A percentile compares a stretch with the other conserved stretches of the same genome.
These are phyloP conservation scores for Clunio marinus DNA, from an alignment of 2,888 invertebrate species.

Conservation along the genomic window DNA sequence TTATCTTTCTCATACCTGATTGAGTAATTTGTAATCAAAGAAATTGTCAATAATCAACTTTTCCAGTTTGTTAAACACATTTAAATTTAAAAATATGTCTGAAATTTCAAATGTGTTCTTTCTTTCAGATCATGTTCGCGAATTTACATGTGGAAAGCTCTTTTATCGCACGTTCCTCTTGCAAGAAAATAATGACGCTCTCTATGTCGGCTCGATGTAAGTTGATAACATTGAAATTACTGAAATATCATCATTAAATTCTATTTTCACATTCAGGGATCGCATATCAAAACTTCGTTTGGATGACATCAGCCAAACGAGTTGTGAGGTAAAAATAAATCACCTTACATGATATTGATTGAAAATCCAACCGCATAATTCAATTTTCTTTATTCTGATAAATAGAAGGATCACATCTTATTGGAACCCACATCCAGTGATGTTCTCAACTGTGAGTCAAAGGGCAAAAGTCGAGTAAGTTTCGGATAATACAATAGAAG, in stretches of 20 bases:
- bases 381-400: not conserved
- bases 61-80: no score
- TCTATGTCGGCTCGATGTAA: slow-evolving; percentile 94
- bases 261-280: slow-evolving; percentile 31
- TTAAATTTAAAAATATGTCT: no score
- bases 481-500: not conserved
- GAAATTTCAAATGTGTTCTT: no score
- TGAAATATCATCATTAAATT: not conserved
- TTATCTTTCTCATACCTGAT: no score
- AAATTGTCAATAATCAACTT: no score
- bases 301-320: slow-evolving; percentile 25
- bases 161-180: slow-evolving; percentile 89
- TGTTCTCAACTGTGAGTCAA: slow-evolving; percentile 87
- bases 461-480: slow-evolving; percentile 90
- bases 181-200: slow-evolving; percentile 78
- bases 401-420: slow-evolving; percentile 82
- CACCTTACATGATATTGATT: no score
- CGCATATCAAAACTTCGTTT: slow-evolving; percentile 30
- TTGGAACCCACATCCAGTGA: slow-evolving; percentile 76
- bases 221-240: slow-evolving; percentile 50
- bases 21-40: no score
- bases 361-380: not conserved
- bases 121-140: slow-evolving; percentile 87
- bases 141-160: slow-evolving; percentile 84
- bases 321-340: slow-evolving; percentile 21